Conservation (phyloP, 2,888 invertebrate species). For the Lutraria lutraria region DNA sequence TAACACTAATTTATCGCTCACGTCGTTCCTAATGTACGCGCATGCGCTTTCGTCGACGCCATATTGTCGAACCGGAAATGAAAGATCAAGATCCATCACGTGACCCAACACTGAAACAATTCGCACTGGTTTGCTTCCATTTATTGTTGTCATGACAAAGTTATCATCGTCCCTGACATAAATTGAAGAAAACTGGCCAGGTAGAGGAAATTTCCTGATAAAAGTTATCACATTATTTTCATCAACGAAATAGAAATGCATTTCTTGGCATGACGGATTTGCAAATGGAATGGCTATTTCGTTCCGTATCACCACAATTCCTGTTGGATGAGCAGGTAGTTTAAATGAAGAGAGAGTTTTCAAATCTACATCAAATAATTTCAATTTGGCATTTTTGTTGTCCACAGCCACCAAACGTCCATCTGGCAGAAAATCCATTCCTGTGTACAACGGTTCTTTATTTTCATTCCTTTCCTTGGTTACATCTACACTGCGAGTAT, state of each 20-base stretch:
- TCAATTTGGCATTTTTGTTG: slow-evolving; percentile 10
- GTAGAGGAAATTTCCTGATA: not conserved
- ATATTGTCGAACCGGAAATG: not conserved
- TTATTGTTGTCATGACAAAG: not conserved
- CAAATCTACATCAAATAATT: not conserved
- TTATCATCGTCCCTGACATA: not conserved
- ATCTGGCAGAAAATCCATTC: not conserved
- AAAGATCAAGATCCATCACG: not conserved
- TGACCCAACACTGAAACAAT: not conserved
- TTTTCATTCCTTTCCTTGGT: slow-evolving; percentile 5
- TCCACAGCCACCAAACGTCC: not conserved
- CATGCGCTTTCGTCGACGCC: not conserved
- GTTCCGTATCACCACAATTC: not conserved
- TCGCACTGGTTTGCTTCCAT: not conserved
- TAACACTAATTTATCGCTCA: not conserved
- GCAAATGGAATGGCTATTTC: not conserved
- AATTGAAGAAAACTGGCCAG: not conserved
- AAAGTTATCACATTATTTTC: not conserved
- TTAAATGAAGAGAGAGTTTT: not conserved
- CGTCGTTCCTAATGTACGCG: not conserved
- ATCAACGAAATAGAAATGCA: slow-evolving; percentile 15
- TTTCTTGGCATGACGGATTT: not conserved
- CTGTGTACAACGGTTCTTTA: not conserved
- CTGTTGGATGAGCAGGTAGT: not conserved
- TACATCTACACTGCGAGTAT: not conserved